A percentile compares a stretch with the other conserved stretches of the same genome.
Evolutionary conservation across 1,140 invertebrate species (phyloP).

Genomic region (Drosophila athabasca): DNA sequence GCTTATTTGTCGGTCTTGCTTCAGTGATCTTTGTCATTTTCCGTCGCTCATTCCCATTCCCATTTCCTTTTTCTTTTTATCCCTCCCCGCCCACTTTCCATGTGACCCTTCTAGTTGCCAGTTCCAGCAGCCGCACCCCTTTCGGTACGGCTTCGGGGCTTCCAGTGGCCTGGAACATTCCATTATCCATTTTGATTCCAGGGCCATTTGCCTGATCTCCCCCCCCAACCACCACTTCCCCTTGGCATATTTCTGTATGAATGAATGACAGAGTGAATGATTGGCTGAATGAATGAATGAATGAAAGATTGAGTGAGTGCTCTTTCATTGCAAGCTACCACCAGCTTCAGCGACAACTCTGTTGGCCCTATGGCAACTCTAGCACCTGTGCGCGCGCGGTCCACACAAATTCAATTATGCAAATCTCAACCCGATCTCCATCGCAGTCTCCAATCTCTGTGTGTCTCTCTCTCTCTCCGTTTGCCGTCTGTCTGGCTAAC

Average conservation of each 20-base stretch:
- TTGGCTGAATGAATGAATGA: slow-evolving; percentile 48
- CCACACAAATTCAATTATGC: slow-evolving; percentile 66
- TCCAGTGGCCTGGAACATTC: slow-evolving; percentile 58
- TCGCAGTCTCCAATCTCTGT: slow-evolving; percentile 50
- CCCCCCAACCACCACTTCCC: not conserved
- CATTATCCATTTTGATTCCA: slow-evolving; percentile 36
- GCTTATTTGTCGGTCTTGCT: slow-evolving; percentile 73
- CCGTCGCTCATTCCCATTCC: slow-evolving; percentile 55
- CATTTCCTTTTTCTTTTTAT: slow-evolving; percentile 72
- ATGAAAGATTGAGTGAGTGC: slow-evolving; percentile 29
- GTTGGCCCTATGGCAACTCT: slow-evolving; percentile 26
- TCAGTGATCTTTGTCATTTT: slow-evolving; percentile 81
- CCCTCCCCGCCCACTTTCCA: slow-evolving; percentile 35
- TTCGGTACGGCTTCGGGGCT: slow-evolving; percentile 21
- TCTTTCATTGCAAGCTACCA: slow-evolving; percentile 15
- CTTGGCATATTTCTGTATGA: slow-evolving; percentile 44
- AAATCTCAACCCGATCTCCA: slow-evolving; percentile 51
- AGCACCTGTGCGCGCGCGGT: slow-evolving; percentile 60
- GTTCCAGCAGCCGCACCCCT: slow-evolving; percentile 56
- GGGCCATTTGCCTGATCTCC: slow-evolving; percentile 38
- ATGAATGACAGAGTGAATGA: slow-evolving; percentile 25
- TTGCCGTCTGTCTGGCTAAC: slow-evolving; percentile 51
- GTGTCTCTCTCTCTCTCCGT: slow-evolving; percentile 5
- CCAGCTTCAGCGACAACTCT: slow-evolving; percentile 45
- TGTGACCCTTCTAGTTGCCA: slow-evolving; percentile 39